phyloP scores from a whole-genome alignment of 2,888 invertebrate genomes.

The Lasius fuliginosus region DNA sequence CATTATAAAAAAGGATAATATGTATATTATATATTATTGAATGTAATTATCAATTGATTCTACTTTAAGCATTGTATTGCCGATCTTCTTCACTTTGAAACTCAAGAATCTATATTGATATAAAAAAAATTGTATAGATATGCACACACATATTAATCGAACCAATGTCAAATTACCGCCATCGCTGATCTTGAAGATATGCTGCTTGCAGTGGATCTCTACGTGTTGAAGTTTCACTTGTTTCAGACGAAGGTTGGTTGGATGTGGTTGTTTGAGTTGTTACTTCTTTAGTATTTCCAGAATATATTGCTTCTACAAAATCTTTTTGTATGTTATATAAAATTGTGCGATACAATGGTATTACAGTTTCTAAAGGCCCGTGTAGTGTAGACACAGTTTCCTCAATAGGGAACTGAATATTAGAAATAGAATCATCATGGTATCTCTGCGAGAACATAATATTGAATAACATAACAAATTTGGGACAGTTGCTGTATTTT shows the following conservation, averaged over 20 bases:
- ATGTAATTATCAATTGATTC: background rate
- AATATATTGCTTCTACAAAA: constrained; percentile 89
- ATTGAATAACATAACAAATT: background rate
- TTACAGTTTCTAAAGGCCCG: constrained; percentile 89
- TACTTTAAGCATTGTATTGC: background rate
- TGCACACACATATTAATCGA: background rate
- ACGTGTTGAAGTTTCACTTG: background rate
- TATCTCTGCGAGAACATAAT: constrained; percentile 86
- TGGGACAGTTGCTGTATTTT: background rate
- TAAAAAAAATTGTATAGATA: background rate
- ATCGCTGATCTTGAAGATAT: constrained; percentile 5
- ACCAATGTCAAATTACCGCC: background rate
- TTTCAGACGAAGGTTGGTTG: background rate
- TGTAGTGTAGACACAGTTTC: constrained; percentile 87
- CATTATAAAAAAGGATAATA: background rate
- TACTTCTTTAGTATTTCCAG: constrained; percentile 84
- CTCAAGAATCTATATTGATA: background rate
- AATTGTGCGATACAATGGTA: constrained; percentile 90
- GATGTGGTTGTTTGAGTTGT: constrained; percentile 86
- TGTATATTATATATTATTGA: background rate
- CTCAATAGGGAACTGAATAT: constrained; percentile 88
- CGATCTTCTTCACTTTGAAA: background rate
- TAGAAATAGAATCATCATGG: constrained; percentile 89
- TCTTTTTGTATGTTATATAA: constrained; percentile 89
- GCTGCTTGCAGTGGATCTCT: constrained; percentile 74